A percentile compares a stretch with the other conserved stretches of the same genome.
phyloP scores from a whole-genome alignment of 1,140 invertebrate species.

The Uloborus diversus region DNA sequence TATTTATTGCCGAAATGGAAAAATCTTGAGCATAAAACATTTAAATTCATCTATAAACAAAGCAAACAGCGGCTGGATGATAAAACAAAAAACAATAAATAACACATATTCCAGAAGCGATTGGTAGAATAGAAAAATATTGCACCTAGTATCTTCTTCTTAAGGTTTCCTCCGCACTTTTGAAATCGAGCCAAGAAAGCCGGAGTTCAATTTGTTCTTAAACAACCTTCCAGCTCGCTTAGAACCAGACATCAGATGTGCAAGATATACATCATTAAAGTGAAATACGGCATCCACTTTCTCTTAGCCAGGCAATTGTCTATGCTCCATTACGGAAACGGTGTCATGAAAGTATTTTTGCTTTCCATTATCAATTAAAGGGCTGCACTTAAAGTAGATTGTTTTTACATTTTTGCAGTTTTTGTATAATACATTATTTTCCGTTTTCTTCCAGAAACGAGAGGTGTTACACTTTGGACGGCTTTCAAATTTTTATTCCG shows the following conservation, averaged over 20 bases:
- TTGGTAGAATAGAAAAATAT: slow-evolving; percentile 14
- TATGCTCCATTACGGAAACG: slow-evolving; percentile 17
- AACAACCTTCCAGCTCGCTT: slow-evolving; percentile 24
- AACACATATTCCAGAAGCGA: neutral
- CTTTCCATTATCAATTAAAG: slow-evolving; percentile 27
- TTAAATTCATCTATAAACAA: slow-evolving; percentile 13
- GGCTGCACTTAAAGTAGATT: neutral
- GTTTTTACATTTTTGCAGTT: neutral
- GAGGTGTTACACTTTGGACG: no score
- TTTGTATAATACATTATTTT: no score
- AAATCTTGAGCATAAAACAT: neutral
- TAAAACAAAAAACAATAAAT: no score
- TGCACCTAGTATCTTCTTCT: neutral
- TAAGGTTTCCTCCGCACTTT: neutral
- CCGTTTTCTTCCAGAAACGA: neutral
- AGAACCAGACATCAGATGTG: slow-evolving; percentile 5
- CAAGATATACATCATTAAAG: slow-evolving; percentile 41
- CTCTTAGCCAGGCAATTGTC: neutral
- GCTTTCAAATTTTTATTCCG: no score
- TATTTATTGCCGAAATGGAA: no score
- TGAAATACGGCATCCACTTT: slow-evolving; percentile 28
- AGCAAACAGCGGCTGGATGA: slow-evolving; percentile 6
- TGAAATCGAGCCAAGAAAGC: slow-evolving; percentile 34
- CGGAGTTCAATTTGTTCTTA: slow-evolving; percentile 41
- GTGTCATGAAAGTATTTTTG: neutral